Conservation (phyloP, 2,113 vertebrate genomes). For the Hemiprocne comata region DNA sequence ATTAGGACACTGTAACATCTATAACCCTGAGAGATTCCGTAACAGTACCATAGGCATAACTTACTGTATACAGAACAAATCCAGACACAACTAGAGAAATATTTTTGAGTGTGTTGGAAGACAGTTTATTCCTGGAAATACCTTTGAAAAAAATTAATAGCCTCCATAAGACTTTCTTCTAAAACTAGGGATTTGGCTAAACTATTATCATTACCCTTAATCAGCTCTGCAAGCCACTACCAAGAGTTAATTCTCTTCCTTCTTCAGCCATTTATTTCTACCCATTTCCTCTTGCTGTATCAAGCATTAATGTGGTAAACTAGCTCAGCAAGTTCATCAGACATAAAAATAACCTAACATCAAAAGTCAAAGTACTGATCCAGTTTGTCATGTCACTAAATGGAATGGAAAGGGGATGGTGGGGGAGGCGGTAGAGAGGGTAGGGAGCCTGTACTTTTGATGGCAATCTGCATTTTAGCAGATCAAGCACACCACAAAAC, state of each 20-base stretch:
- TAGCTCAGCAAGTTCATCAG: background rate
- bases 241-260: background rate
- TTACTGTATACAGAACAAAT: background rate
- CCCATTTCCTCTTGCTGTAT: background rate
- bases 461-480: background rate
- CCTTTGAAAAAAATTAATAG: background rate
- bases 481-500: background rate
- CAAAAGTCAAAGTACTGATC: background rate
- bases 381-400: background rate
- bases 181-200: background rate
- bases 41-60: background rate
- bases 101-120: background rate
- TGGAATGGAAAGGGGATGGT: background rate
- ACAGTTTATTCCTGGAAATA: background rate
- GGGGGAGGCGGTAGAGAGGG: fast-evolving
- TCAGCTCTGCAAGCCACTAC: background rate
- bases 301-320: background rate
- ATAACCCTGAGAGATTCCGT: background rate
- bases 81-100: background rate
- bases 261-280: background rate
- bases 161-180: background rate
- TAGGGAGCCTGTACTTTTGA: background rate
- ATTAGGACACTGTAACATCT: background rate
- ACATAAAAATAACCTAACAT: background rate
- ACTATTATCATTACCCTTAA: background rate